These are phyloP conservation scores for Tinea trinotella DNA, from an alignment of 2,888 invertebrate genomes.

Conservation along the genomic window DNA sequence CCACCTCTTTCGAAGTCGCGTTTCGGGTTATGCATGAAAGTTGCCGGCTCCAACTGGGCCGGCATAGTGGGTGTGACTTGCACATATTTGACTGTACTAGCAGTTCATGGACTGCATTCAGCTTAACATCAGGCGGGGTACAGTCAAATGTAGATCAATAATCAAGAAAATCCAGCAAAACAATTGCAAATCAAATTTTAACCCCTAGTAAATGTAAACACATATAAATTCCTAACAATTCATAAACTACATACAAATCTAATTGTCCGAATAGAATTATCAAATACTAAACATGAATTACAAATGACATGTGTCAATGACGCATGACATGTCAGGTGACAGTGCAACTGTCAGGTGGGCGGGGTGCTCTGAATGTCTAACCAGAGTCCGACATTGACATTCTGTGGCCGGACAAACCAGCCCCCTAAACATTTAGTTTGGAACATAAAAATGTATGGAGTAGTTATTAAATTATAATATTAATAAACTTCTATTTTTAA, in stretches of 20 bases:
- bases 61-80: too few relatives aligned
- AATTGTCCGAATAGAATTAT: constrained; percentile 1
- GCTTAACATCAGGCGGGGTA: too few relatives aligned
- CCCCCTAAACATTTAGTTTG: constrained; percentile 65
- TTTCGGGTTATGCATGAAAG: too few relatives aligned
- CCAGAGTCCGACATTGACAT: constrained; percentile 53
- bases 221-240: neutral
- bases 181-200: too few relatives aligned
- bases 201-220: neutral
- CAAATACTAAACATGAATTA: constrained; percentile 1
- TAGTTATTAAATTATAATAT: neutral
- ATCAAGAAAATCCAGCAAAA: too few relatives aligned
- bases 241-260: neutral
- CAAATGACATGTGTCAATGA: constrained; percentile 17
- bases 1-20: too few relatives aligned
- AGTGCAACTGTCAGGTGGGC: constrained; percentile 1
- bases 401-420: constrained; percentile 60
- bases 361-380: constrained; percentile 15
- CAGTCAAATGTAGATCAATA: too few relatives aligned
- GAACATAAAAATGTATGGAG: constrained; percentile 32
- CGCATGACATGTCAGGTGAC: constrained; percentile 20
- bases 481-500: too few relatives aligned
- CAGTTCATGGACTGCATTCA: too few relatives aligned
- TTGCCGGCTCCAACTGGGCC: too few relatives aligned
- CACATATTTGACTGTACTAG: too few relatives aligned